Conservation (phyloP, 2,888 invertebrate genomes). For the Agrochola circellaris region DNA sequence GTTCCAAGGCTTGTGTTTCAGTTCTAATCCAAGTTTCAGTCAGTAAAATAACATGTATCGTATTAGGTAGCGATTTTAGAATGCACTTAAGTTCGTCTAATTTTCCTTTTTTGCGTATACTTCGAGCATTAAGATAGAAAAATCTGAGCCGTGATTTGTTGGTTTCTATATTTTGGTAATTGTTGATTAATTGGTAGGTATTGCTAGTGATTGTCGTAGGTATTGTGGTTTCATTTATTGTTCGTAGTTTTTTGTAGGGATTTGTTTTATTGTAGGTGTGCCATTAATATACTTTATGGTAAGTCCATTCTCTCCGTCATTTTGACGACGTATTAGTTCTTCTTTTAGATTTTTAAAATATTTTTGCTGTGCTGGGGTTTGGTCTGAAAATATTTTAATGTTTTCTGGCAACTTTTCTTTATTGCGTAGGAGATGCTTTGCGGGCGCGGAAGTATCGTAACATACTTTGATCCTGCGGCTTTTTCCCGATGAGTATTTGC, state of each 20-base stretch:
- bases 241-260: not conserved
- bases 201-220: not conserved
- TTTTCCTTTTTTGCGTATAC: not conserved
- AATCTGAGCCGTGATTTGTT: not conserved
- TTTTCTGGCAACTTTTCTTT: no score
- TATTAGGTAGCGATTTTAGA: not conserved
- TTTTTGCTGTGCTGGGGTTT: no score
- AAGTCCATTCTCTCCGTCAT: not conserved
- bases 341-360: not conserved
- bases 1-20: constrained; percentile 6
- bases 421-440: not conserved
- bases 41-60: constrained; percentile 8
- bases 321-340: not conserved
- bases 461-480: not conserved
- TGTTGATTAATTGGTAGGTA: not conserved
- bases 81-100: not conserved
- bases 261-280: not conserved
- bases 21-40: constrained; percentile 24
- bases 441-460: not conserved
- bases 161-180: not conserved
- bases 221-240: not conserved
- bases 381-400: no score
- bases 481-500: not conserved
- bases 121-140: not conserved
- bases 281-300: not conserved